A percentile compares a stretch with the other conserved stretches of the same genome.
phyloP scores from a whole-genome alignment of 2,888 invertebrate genomes.

The Spodoptera littoralis region DNA sequence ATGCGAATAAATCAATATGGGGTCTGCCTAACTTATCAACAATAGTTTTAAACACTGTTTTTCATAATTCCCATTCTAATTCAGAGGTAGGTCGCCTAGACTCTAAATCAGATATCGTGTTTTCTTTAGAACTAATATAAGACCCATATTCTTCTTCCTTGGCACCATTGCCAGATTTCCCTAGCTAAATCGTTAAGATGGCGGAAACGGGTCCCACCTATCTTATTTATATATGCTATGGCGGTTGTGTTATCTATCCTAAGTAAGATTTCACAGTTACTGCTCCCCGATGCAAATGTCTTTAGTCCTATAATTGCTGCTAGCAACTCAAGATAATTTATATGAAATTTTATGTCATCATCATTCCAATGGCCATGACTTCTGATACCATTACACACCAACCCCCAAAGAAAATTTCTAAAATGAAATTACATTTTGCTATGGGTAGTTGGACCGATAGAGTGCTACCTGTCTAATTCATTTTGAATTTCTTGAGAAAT shows the following conservation, averaged over 20 bases:
- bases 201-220: constrained; percentile 8
- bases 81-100: constrained; percentile 14
- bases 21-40: constrained; percentile 9
- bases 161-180: constrained; percentile 23
- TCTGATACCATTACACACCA: constrained; percentile 7
- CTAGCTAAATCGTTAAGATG: constrained; percentile 6
- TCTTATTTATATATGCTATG: constrained; percentile 18
- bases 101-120: constrained; percentile 3
- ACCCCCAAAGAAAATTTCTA: constrained; percentile 19
- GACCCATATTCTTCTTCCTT: constrained; percentile 18
- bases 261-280: constrained; percentile 6
- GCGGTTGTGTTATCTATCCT: constrained; percentile 23
- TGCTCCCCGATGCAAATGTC: constrained; percentile 4
- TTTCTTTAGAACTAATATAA: constrained; percentile 20
- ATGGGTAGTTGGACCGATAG: not conserved
- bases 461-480: constrained; percentile 7
- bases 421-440: not conserved
- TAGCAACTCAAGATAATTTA: constrained; percentile 6
- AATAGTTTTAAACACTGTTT: not conserved
- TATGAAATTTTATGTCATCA: constrained; percentile 1
- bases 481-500: constrained; percentile 2
- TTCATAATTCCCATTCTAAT: constrained; percentile 13
- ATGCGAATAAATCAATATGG: constrained; percentile 18
- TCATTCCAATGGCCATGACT: not conserved
- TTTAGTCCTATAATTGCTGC: constrained; percentile 13